Conservation (phyloP, 2,888 invertebrate species). For the Chrysina gloriosa region DNA sequence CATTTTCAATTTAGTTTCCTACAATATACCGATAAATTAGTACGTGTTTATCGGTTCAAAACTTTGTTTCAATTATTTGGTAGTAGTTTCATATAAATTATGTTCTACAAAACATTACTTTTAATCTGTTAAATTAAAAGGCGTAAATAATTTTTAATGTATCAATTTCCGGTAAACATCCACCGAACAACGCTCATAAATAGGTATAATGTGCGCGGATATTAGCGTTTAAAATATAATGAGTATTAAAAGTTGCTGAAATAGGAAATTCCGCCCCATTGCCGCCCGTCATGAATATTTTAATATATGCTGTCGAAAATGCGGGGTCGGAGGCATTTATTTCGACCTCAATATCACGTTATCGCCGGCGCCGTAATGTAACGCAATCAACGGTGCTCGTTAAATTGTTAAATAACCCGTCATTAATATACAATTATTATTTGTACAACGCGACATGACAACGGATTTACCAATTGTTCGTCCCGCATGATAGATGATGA, state of each 20-base stretch:
- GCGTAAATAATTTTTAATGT: too few relatives aligned
- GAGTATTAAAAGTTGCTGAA: conserved; percentile 10
- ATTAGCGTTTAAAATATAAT: conserved; percentile 8
- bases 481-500: conserved; percentile 32
- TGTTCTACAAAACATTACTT: too few relatives aligned
- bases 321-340: neutral
- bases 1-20: too few relatives aligned
- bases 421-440: conserved; percentile 37
- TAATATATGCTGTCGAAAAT: conserved; percentile 14
- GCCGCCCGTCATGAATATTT: conserved; percentile 19
- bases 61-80: too few relatives aligned
- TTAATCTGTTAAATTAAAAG: too few relatives aligned
- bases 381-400: conserved; percentile 8
- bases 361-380: neutral
- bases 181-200: too few relatives aligned
- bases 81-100: too few relatives aligned
- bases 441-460: conserved; percentile 31
- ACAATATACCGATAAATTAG: too few relatives aligned
- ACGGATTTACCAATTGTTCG: conserved; percentile 33
- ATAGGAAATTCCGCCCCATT: neutral
- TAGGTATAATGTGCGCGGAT: neutral
- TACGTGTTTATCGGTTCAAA: too few relatives aligned
- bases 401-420: conserved; percentile 36
- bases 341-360: conserved; percentile 4
- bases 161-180: too few relatives aligned